Percentiles rank a stretch among this genome's conserved stretches.
Conservation (phyloP, 2,888 invertebrate species). For the Drosophila acutilabella region DNA sequence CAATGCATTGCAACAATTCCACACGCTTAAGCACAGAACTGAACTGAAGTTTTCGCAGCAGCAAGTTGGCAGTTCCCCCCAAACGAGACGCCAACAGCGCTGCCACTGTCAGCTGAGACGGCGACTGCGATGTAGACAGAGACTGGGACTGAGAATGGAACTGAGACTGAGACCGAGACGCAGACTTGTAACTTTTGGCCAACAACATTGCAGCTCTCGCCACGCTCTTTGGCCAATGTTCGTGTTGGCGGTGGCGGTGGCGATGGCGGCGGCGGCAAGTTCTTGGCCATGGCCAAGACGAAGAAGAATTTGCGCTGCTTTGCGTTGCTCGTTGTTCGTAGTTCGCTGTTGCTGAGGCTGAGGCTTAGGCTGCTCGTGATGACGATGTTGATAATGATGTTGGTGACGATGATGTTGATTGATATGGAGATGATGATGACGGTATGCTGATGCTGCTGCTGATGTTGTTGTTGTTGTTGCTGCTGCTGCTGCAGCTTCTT, state of each 20-base stretch:
- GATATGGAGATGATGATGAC: conserved; percentile 59
- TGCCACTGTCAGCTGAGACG: conserved; percentile 27
- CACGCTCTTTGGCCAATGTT: conserved; percentile 72
- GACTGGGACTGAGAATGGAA: conserved; percentile 19
- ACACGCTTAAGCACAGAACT: conserved; percentile 45
- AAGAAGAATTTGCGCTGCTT: conserved; percentile 63
- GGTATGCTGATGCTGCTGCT: conserved; percentile 43
- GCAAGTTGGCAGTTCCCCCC: conserved; percentile 59
- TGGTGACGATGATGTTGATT: conserved; percentile 51
- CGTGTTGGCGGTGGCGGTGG: conserved; percentile 43
- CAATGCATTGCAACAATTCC: conserved; percentile 67
- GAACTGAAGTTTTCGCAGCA: conserved; percentile 48
- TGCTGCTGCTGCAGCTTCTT: conserved; percentile 48
- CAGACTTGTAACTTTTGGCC: conserved; percentile 68
- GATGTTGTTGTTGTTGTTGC: conserved; percentile 31
- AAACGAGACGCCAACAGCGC: conserved; percentile 30
- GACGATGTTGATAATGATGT: conserved; percentile 13
- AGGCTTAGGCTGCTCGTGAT: conserved; percentile 34
- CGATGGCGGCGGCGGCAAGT: conserved; percentile 45
- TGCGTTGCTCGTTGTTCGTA: conserved; percentile 15
- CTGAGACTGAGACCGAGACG: conserved; percentile 40
- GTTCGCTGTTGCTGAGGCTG: conserved; percentile 14
- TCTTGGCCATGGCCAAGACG: conserved; percentile 72
- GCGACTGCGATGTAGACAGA: conserved; percentile 13
- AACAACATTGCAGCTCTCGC: conserved; percentile 58